Conservation (phyloP, 1,140 invertebrate genomes). For the Capitella teleta region DNA sequence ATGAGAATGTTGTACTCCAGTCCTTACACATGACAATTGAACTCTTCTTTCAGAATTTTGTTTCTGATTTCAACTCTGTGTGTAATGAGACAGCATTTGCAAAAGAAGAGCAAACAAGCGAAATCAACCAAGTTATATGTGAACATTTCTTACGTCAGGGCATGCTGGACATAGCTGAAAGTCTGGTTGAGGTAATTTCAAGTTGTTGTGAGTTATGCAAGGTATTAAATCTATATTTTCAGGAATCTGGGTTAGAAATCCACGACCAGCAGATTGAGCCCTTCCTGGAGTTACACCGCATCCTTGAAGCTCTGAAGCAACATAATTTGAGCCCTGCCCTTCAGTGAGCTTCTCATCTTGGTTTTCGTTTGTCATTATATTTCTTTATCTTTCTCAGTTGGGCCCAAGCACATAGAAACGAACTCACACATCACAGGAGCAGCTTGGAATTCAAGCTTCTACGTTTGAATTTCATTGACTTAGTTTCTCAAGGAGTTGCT, state of each 20-base stretch:
- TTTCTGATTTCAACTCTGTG: conserved; percentile 78
- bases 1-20: neutral
- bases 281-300: conserved; percentile 72
- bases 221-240: conserved; percentile 4
- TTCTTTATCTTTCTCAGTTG: conserved; percentile 37
- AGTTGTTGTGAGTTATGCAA: neutral
- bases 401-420: conserved; percentile 36
- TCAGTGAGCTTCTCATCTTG: conserved; percentile 41
- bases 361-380: neutral
- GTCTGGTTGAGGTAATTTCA: conserved; percentile 49
- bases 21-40: neutral
- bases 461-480: conserved; percentile 57
- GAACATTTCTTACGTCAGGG: conserved; percentile 93
- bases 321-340: conserved; percentile 69
- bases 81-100: conserved; percentile 76
- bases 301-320: conserved; percentile 67
- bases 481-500: conserved; percentile 56
- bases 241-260: conserved; percentile 63
- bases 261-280: conserved; percentile 64
- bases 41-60: conserved; percentile 59
- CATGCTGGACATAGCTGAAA: conserved; percentile 75
- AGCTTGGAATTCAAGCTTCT: conserved; percentile 79
- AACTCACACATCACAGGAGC: conserved; percentile 46
- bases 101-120: conserved; percentile 60
- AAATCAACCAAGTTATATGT: conserved; percentile 89